These are phyloP conservation scores for Sylvilagus bachmani DNA, from an alignment of 2,113 vertebrate species.

Conservation along the genomic window DNA sequence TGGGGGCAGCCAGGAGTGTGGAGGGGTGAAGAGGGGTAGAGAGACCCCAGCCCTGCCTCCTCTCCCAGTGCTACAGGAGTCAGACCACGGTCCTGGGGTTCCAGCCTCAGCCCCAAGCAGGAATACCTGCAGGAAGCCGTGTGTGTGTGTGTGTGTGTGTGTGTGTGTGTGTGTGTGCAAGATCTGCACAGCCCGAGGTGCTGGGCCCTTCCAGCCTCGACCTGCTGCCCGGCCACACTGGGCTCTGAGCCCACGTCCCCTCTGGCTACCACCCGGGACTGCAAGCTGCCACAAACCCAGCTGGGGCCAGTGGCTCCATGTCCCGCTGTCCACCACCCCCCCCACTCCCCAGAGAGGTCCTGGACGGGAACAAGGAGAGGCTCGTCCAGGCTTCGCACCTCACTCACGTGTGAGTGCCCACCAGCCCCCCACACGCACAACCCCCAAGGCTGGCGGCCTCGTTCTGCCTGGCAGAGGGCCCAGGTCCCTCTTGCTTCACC, in stretches of 20 bases:
- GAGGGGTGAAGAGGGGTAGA: not conserved
- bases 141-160: too few species aligned
- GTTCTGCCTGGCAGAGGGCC: not conserved
- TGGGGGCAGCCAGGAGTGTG: not conserved
- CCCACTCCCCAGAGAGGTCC: too few species aligned
- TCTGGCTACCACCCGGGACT: not conserved
- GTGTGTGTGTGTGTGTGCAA: not conserved
- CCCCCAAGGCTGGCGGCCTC: not conserved
- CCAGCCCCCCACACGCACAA: not conserved
- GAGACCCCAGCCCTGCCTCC: not conserved
- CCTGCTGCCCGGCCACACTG: not conserved
- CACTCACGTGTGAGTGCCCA: too few species aligned
- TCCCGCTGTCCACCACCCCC: not conserved
- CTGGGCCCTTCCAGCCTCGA: not conserved
- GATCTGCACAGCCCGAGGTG: not conserved
- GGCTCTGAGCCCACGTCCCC: not conserved
- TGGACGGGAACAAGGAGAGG: not conserved
- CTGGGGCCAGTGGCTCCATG: not conserved
- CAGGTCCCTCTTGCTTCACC: not conserved
- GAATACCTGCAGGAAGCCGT: constrained; percentile 38
- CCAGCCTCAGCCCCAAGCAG: not conserved
- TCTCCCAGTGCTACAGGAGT: not conserved
- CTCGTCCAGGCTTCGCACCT: not conserved
- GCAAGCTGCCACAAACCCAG: not conserved
- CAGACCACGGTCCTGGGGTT: not conserved